Evolutionary conservation across 37 sponge, comb jelly and placozoan species (phyloP).

Genomic region (Bolinopsis microptera): DNA sequence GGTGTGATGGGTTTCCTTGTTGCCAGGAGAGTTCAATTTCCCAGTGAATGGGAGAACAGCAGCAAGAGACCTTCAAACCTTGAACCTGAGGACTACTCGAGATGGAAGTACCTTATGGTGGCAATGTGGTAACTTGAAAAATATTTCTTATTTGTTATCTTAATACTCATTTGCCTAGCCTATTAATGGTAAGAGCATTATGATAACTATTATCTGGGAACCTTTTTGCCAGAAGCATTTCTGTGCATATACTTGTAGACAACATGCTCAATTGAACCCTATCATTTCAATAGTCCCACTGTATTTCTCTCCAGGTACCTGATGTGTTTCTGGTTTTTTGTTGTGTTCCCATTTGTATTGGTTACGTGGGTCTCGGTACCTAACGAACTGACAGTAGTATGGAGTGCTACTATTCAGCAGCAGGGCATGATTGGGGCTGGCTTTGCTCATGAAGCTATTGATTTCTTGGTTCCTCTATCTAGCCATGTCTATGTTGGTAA

Average conservation of each 20-base stretch:
- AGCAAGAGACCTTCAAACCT: neutral
- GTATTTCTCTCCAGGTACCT: neutral
- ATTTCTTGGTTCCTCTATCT: constrained; percentile 25
- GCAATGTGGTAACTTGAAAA: constrained; percentile 12
- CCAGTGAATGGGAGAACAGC: neutral
- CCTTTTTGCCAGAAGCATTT: no score
- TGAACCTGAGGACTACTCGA: neutral
- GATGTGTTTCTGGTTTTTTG: constrained; percentile 34
- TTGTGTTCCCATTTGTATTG: neutral
- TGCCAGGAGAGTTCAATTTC: neutral
- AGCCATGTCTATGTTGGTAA: constrained; percentile 47
- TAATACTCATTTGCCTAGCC: neutral
- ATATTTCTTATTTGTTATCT: neutral
- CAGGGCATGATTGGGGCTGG: constrained; percentile 53
- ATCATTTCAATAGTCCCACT: no score
- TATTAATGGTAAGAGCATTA: neutral
- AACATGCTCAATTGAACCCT: no score
- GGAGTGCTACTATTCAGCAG: constrained; percentile 63
- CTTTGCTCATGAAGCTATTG: constrained; percentile 43
- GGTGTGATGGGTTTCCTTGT: constrained; percentile 22
- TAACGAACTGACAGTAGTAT: neutral
- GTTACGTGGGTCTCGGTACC: neutral
- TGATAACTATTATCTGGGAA: no score
- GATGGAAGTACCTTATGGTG: neutral
- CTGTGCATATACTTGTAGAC: no score